Evolutionary conservation across 2,113 vertebrate species (phyloP).

Genomic region (Labeo catla): DNA sequence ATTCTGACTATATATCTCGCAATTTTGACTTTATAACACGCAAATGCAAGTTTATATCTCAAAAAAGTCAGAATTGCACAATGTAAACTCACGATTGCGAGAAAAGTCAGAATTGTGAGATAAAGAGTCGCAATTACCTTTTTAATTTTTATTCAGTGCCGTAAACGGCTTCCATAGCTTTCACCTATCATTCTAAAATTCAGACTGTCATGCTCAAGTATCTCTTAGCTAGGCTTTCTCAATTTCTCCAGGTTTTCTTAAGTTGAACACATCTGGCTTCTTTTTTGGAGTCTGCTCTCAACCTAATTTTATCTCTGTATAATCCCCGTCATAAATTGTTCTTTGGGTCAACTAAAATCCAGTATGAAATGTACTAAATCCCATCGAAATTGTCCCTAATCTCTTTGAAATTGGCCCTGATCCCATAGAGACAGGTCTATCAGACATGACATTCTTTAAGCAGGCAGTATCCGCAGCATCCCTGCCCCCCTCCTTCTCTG

Average conservation of each 20-base stretch:
- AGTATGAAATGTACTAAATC: slow-evolving; percentile 37
- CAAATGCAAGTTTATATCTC: too few species aligned
- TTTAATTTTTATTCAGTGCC: too few species aligned
- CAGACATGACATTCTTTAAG: slow-evolving; percentile 5
- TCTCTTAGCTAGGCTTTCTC: not conserved
- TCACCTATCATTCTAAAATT: not conserved
- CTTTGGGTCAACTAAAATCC: slow-evolving; percentile 41
- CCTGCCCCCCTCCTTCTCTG: not conserved
- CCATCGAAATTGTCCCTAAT: slow-evolving; percentile 45
- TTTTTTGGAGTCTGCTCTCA: not conserved
- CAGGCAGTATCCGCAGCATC: not conserved
- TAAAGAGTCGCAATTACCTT: too few species aligned
- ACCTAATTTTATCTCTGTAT: slow-evolving; percentile 21
- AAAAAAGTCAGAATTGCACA: too few species aligned
- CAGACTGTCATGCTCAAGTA: not conserved
- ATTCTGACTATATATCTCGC: too few species aligned
- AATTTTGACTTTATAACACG: too few species aligned
- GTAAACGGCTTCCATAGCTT: too few species aligned
- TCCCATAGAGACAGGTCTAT: slow-evolving; percentile 11
- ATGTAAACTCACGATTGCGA: too few species aligned
- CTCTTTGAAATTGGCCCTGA: slow-evolving; percentile 40
- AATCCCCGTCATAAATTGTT: slow-evolving; percentile 38
- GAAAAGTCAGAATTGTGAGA: too few species aligned
- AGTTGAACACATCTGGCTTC: not conserved
- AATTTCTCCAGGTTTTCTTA: not conserved